Percentiles rank a stretch among this genome's conserved stretches.
Evolutionary conservation across 2,888 invertebrate genomes (phyloP).

Genomic region (Bhutanitis thaidina): DNA sequence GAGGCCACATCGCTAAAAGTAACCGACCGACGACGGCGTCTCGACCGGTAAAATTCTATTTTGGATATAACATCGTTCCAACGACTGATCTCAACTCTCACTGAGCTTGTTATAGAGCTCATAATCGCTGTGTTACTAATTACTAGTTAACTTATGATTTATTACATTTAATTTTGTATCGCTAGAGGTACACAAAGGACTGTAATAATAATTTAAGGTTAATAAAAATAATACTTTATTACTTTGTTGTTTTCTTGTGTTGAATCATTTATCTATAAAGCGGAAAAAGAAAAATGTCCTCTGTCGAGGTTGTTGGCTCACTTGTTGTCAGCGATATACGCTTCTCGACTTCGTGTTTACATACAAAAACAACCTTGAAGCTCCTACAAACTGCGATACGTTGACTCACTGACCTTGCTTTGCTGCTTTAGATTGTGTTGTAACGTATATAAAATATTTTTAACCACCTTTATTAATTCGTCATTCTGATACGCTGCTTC

Average conservation of each 20-base stretch:
- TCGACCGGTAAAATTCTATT: conserved; percentile 35
- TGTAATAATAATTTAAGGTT: conserved; percentile 69
- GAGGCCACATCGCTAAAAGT: conserved; percentile 38
- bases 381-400: conserved; percentile 24
- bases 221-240: conserved; percentile 46
- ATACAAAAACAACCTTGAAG: conserved; percentile 74
- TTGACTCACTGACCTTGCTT: conserved; percentile 33
- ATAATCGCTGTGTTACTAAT: conserved; percentile 72
- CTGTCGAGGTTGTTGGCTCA: conserved; percentile 27
- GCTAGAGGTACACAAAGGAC: conserved; percentile 53
- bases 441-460: no score
- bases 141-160: conserved; percentile 61
- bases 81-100: conserved; percentile 63
- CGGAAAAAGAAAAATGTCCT: conserved; percentile 27
- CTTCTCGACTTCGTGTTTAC: conserved; percentile 50
- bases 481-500: no score
- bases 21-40: conserved; percentile 27
- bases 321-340: conserved; percentile 16
- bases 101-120: conserved; percentile 73
- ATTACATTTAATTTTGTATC: conserved; percentile 56
- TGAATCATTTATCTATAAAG: conserved; percentile 21
- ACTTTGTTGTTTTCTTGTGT: conserved; percentile 38
- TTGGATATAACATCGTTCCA: conserved; percentile 66
- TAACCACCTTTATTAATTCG: no score
- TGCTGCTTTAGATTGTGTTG: background rate